These are phyloP conservation scores for Amphilophus citrinellus DNA, from an alignment of 2,113 vertebrate genomes.

Conservation along the genomic window DNA sequence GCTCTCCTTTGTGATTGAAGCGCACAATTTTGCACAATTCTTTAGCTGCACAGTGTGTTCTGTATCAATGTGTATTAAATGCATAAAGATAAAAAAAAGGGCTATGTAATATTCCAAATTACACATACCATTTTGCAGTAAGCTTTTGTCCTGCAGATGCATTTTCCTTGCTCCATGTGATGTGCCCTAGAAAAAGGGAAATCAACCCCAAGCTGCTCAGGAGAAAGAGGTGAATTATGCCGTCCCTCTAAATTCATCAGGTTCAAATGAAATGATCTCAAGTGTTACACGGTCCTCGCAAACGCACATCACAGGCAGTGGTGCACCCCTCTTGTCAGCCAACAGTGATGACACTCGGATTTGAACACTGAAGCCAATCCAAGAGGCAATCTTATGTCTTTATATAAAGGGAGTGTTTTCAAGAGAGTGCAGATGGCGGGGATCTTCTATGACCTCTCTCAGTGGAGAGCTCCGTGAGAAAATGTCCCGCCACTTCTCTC, in stretches of 20 bases:
- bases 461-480: conserved; percentile 56
- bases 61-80: background rate
- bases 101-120: background rate
- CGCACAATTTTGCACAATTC: background rate
- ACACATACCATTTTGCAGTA: conserved; percentile 5
- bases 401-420: conserved; percentile 26
- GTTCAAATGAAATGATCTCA: conserved; percentile 4
- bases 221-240: background rate
- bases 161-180: background rate
- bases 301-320: background rate
- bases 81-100: background rate
- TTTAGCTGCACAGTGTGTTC: background rate
- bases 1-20: background rate
- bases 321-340: background rate
- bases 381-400: background rate
- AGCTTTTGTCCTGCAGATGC: background rate
- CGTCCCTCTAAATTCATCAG: conserved; percentile 3
- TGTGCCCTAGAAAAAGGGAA: background rate
- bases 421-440: conserved; percentile 30
- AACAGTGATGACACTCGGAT: background rate
- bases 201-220: background rate
- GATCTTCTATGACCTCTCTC: conserved; percentile 37
- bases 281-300: conserved; percentile 15
- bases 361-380: background rate
- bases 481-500: conserved; percentile 23